These are phyloP conservation scores for Nemoura dubitans DNA, from an alignment of 2,888 invertebrate species.

Conservation along the genomic window DNA sequence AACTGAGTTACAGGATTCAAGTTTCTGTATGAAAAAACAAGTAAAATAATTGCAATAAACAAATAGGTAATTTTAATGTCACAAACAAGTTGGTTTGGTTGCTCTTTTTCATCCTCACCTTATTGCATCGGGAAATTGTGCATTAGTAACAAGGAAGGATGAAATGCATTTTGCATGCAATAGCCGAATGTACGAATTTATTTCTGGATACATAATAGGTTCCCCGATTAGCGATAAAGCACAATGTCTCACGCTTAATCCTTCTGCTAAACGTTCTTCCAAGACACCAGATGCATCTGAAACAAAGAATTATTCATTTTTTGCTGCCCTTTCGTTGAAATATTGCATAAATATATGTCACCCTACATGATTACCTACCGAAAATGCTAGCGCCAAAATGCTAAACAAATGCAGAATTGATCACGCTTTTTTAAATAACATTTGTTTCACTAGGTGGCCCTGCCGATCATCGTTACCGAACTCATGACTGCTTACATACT, in stretches of 20 bases:
- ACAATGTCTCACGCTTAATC: constrained; percentile 63
- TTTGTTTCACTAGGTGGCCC: no score
- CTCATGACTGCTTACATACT: no score
- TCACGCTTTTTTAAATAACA: no score
- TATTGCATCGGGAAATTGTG: constrained; percentile 68
- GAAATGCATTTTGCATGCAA: constrained; percentile 64
- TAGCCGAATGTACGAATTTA: constrained; percentile 62
- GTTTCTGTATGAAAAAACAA: constrained; percentile 51
- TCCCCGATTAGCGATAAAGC: constrained; percentile 69
- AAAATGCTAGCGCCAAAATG: no score
- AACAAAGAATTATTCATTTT: constrained; percentile 24
- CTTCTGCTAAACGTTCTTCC: constrained; percentile 63
- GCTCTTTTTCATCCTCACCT: constrained; percentile 54
- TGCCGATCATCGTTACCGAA: no score
- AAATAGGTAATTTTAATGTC: no score
- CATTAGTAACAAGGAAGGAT: constrained; percentile 68
- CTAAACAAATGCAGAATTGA: no score
- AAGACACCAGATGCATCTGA: constrained; percentile 67
- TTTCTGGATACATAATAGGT: constrained; percentile 70
- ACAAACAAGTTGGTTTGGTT: constrained; percentile 19
- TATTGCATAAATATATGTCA: no score
- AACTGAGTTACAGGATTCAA: constrained; percentile 66
- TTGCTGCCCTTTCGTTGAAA: no score
- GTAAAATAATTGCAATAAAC: constrained; percentile 19
- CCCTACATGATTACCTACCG: no score